Percentiles rank a stretch among this genome's conserved stretches.
These are phyloP conservation scores for Aphis craccivora DNA, from an alignment of 1,140 invertebrate species.

Conservation along the genomic window DNA sequence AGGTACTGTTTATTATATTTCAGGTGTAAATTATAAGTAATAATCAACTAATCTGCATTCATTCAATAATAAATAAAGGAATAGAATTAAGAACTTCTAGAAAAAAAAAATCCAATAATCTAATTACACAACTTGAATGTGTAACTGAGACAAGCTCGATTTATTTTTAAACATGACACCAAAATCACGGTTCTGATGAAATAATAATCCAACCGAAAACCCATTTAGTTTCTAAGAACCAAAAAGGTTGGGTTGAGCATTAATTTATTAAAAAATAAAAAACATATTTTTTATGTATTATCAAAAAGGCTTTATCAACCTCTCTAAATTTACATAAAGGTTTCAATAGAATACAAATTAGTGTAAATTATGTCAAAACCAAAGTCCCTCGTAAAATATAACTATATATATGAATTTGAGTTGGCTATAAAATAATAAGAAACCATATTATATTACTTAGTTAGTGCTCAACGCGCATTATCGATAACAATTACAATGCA, in stretches of 20 bases:
- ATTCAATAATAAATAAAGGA: neutral
- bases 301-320: neutral
- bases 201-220: neutral
- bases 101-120: neutral
- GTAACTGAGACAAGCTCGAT: neutral
- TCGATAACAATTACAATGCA: neutral
- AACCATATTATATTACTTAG: neutral
- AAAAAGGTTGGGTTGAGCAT: neutral
- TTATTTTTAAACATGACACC: conserved; percentile 10
- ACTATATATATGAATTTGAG: neutral
- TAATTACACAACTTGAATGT: neutral
- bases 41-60: neutral
- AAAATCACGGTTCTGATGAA: neutral
- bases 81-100: neutral
- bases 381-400: neutral
- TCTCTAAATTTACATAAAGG: neutral
- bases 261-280: conserved; percentile 22
- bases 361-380: neutral
- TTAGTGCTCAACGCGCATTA: neutral
- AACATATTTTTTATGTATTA: conserved; percentile 9
- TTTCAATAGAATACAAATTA: conserved; percentile 1
- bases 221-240: neutral
- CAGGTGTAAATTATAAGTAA: neutral
- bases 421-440: neutral
- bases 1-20: neutral